Evolutionary conservation across 2,113 vertebrate species (phyloP), one percentile per base, ranked within the genome.

Genomic region (Balaenoptera acutorostrata): DNA sequence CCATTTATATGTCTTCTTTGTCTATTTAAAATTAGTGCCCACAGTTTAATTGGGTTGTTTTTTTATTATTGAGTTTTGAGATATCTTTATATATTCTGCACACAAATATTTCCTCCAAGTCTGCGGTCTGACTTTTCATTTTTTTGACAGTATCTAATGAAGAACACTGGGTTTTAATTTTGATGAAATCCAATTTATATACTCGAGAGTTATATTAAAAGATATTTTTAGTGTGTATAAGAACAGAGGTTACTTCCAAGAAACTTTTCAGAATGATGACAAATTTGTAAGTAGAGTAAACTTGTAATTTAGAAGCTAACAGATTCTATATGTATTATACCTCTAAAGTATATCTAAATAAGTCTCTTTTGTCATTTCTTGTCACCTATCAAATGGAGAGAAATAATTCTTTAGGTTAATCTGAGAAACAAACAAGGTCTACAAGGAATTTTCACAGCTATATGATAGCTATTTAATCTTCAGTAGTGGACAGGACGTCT

Each of bases 181-280:
- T 64, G 6, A 72, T 71, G 2, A 72, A 94, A 82, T 27, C 6
- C 2, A 39, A 66, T 77, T 52, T 66, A 78, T 39, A 75, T 64
- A 83, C 2, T 68, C 61, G 11, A 90, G 0, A 66, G 10, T 36
- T 78, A 68, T 64, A 33, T 68, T 29, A 66, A 91, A 63, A 82
- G 9, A 61, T 39, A 44, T 57, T 84, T 55, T 68, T 20, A 57
- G 17, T 55, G 1, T 64, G 44, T 88, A 15, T 55, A 83, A 96
- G 17, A 90, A 75, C 3, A 57, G 66, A 77, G 0, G 10, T 59
- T 61, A 55, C 21, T 88, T 27, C 39, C 3, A 41, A 90, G 23
- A 93, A 84, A 61, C n/a, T 49, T 84, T 85, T 91, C 23, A 95
- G n/a, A 94, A 92, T 63, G 64, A 75, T 75, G 33, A 95, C 55